These are phyloP conservation scores for Tachyglossus aculeatus DNA, from an alignment of 2,797 vertebrate genomes.

Conservation along the genomic window DNA sequence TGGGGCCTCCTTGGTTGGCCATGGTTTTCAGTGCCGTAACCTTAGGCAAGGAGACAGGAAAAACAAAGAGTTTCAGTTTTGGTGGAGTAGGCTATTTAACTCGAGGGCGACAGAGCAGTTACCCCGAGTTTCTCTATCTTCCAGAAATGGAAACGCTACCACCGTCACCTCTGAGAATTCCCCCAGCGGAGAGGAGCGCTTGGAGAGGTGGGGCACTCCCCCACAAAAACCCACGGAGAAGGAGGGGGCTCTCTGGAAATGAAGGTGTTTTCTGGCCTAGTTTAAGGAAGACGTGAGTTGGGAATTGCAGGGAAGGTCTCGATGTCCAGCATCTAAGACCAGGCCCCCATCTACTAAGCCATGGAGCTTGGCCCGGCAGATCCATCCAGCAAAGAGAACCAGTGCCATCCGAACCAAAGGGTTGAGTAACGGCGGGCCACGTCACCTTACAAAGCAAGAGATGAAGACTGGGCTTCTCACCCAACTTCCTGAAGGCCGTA, in stretches of 20 bases:
- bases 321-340: not conserved
- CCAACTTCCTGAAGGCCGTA: no score
- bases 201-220: not conserved
- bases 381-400: not conserved
- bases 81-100: no score
- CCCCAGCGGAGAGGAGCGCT: not conserved
- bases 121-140: not conserved
- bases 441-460: no score
- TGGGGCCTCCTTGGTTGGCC: slow-evolving; percentile 93
- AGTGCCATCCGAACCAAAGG: no score
- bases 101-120: not conserved
- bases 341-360: not conserved
- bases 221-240: not conserved
- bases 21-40: slow-evolving; percentile 91
- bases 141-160: slow-evolving; percentile 22
- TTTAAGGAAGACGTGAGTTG: no score
- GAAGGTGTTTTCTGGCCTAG: no score
- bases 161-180: not conserved
- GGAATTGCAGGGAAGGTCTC: not conserved
- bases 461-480: no score
- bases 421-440: no score
- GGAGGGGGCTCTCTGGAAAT: no score
- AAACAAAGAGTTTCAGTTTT: not conserved
- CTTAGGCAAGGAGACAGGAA: slow-evolving; percentile 68
- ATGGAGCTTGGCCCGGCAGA: not conserved